phyloP scores from a whole-genome alignment of 1,140 invertebrate species.

The Magallana angulata region DNA sequence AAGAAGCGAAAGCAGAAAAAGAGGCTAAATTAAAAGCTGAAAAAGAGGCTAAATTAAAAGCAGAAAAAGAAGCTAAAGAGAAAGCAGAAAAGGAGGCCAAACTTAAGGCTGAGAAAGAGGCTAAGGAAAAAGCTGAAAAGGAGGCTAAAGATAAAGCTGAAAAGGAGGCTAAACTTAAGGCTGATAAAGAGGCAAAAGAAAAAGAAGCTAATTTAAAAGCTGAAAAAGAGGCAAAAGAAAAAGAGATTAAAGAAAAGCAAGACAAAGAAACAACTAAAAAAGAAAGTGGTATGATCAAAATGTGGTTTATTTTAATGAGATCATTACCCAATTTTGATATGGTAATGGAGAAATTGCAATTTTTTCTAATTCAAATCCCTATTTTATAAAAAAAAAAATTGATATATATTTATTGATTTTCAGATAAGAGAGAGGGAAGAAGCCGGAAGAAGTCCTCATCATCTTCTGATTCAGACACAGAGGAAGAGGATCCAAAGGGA shows the following conservation, averaged over 20 bases:
- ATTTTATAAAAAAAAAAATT: too few relatives aligned
- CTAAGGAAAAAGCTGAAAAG: not conserved
- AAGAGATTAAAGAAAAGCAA: not conserved
- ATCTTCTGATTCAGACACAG: slow-evolving; percentile 10
- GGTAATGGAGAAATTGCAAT: too few relatives aligned
- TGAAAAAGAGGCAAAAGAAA: not conserved
- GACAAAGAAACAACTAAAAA: not conserved
- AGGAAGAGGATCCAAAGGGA: not conserved
- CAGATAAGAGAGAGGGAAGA: not conserved
- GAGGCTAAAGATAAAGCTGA: not conserved
- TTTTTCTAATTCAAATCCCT: too few relatives aligned
- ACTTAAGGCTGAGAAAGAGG: not conserved
- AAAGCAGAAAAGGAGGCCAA: not conserved
- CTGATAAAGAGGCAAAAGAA: not conserved
- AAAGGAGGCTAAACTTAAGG: not conserved
- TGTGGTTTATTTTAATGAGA: too few relatives aligned
- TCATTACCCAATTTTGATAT: too few relatives aligned
- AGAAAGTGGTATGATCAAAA: not conserved
- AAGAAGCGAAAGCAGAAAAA: not conserved
- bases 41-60: not conserved
- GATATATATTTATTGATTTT: too few relatives aligned
- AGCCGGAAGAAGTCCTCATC: not conserved
- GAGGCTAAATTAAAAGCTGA: not conserved
- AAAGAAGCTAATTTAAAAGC: not conserved
- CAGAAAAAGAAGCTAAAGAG: not conserved